Conservation (phyloP, 2,797 vertebrate species). For the Sebastes trivittatus region DNA sequence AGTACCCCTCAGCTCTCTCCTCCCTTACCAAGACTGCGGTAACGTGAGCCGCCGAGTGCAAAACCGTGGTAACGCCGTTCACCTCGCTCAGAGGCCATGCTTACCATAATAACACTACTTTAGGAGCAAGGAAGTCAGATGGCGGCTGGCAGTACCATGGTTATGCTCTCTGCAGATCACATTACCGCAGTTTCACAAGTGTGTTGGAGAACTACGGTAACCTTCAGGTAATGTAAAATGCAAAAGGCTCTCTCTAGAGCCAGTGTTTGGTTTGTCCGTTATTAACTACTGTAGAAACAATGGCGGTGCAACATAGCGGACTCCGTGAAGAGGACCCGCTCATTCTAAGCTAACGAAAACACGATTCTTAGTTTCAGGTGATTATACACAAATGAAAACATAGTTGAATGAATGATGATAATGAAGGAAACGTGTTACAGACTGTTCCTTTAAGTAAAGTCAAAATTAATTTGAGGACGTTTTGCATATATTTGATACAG, state of each 20-base stretch:
- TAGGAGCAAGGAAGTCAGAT: neutral
- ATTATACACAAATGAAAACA: too few relatives aligned
- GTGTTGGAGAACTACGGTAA: too few relatives aligned
- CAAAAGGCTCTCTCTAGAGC: neutral
- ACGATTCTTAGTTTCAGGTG: too few relatives aligned
- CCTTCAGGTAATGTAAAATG: too few relatives aligned
- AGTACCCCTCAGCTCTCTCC: neutral
- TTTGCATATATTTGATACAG: neutral
- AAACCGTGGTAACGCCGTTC: neutral
- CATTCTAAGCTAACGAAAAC: neutral
- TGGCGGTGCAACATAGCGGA: neutral
- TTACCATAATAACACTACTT: neutral
- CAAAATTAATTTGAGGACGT: neutral
- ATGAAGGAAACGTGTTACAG: too few relatives aligned
- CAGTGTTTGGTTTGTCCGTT: neutral
- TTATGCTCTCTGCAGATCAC: accelerated
- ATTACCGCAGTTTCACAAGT: too few relatives aligned
- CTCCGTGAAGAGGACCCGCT: too few relatives aligned
- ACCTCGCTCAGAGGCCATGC: neutral
- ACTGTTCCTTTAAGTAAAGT: neutral
- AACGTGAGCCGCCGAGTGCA: neutral
- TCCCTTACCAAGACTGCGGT: neutral
- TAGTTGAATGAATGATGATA: too few relatives aligned
- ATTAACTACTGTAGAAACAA: neutral
- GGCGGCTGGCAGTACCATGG: too few relatives aligned